Evolutionary conservation across 2,888 invertebrate species (phyloP), one percentile per base, ranked within the genome.

Genomic region (Tinea pellionella): DNA sequence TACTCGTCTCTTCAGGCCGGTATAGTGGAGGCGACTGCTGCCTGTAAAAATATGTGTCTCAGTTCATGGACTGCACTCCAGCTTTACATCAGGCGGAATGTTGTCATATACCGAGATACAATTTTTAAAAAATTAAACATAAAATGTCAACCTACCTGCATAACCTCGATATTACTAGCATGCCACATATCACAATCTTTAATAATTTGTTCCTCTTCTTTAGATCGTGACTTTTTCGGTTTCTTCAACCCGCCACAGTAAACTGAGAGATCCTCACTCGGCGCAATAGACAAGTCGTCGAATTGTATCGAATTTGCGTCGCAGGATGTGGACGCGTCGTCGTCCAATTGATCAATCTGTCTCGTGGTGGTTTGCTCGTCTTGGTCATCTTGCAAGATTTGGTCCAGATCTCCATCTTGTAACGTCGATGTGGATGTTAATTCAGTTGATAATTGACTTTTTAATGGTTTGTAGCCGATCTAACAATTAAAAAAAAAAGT

Each of bases 181-280:
- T 72, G 71, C 86, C 86, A 87, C 86, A 87, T 87, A 51, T 74
- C 77, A n/a, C 72, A 64, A 19, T 87, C 86, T 8, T 78, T 70
- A 60, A 80, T 15, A 24, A 42, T 59, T 43, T 73, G 74, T 60
- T 69, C 67, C 58, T 75, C 73, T 29, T 77, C 76, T 61, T 72
- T 77, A 0, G 63, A 67, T 59, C 64, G 72, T 37, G 64, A 73
- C 59, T 75, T 80, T 65, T 80, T 82, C 0, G 73, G 74, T 62
- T 79, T 84, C 68, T 80, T 83, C 59, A 78, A 29, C 0, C 75
- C 74, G 0, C 80, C 75, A 60, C 82, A 83, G 63, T 83, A 78
- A 15, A 78, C 71, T 0, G 78, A 78, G 4, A 75, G 63, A 42
- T 81, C 80, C 32, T 82, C 81, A 29, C 82, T 85, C 0, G 75